Conservation (phyloP, 2,113 vertebrate species). For the Neofelis nebulosa region DNA sequence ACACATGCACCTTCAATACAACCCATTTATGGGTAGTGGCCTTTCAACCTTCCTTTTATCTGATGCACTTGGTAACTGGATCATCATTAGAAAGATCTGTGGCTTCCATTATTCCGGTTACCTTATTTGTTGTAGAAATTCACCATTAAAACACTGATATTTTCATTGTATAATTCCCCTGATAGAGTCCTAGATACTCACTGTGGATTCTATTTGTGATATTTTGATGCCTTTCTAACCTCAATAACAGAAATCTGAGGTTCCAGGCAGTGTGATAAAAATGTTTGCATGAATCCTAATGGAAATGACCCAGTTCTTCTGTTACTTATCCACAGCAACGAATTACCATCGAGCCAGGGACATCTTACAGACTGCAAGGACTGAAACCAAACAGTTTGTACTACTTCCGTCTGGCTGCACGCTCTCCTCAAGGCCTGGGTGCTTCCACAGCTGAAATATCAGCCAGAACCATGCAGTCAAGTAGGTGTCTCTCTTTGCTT, state of each 20-base stretch:
- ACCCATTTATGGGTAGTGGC: not conserved
- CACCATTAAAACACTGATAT: not conserved
- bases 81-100: not conserved
- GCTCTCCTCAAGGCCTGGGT: conserved; percentile 95
- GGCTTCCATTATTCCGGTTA: not conserved
- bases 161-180: not conserved
- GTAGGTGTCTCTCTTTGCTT: conserved; percentile 94
- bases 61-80: not conserved
- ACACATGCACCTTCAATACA: not conserved
- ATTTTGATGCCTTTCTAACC: not conserved
- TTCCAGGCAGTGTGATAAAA: not conserved
- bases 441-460: conserved; percentile 98
- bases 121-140: not conserved
- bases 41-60: not conserved
- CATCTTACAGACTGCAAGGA: conserved; percentile 95
- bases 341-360: conserved; percentile 94
- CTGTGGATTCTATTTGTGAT: conserved; percentile 5
- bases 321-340: conserved; percentile 88
- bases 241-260: not conserved
- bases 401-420: conserved; percentile 95
- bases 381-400: conserved; percentile 97
- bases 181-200: rapidly evolving
- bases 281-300: conserved; percentile 30
- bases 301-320: not conserved
- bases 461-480: conserved; percentile 98